phyloP scores from a whole-genome alignment of 2,888 invertebrate species.

The Eupithecia dodoneata region DNA sequence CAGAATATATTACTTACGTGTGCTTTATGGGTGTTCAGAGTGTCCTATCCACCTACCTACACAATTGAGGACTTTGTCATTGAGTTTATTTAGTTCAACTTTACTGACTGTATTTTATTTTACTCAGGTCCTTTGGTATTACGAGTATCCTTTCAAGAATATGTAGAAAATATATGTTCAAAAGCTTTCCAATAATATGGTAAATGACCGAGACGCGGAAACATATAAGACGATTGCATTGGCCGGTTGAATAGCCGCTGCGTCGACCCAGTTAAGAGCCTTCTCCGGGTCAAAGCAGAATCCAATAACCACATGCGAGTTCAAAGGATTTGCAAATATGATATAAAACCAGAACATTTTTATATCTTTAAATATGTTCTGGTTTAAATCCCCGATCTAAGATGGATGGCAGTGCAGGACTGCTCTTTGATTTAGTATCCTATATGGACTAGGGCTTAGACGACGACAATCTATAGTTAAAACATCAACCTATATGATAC shows the following conservation, averaged over 20 bases:
- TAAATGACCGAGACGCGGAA: conserved; percentile 8
- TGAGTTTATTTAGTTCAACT: background rate
- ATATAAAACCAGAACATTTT: background rate
- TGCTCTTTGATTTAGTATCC: background rate
- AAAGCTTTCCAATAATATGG: conserved; percentile 9
- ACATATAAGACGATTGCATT: conserved; percentile 2
- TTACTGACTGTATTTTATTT: background rate
- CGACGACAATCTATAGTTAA: background rate
- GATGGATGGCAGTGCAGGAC: background rate
- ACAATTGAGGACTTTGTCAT: background rate
- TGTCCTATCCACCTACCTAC: background rate
- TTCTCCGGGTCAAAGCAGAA: conserved; percentile 7
- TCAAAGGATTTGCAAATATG: conserved; percentile 10
- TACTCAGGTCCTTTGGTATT: background rate
- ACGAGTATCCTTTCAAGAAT: background rate
- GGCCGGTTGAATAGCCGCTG: conserved; percentile 7
- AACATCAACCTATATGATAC: background rate
- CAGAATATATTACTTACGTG: conserved; percentile 12
- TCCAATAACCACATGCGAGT: conserved; percentile 14
- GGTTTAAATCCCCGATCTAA: background rate
- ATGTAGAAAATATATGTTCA: background rate
- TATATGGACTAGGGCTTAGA: background rate
- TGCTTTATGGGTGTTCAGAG: conserved; percentile 2
- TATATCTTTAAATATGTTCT: background rate
- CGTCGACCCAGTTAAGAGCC: conserved; percentile 10